Conservation (phyloP, 2,797 vertebrate species). For the Nannoperca australis region DNA sequence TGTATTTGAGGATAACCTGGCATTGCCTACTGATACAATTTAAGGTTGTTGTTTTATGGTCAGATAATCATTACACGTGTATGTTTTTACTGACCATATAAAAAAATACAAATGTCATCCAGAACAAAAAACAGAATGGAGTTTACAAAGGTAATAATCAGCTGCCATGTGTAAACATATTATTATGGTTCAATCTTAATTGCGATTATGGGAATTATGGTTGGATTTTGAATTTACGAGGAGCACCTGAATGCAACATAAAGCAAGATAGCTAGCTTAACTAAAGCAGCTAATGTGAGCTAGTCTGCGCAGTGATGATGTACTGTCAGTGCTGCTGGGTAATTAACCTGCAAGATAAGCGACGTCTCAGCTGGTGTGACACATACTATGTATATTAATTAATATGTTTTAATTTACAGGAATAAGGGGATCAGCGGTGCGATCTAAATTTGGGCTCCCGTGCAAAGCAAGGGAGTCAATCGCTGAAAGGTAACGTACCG, state of each 20-base stretch:
- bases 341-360: constrained; percentile 15
- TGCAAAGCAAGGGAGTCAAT: constrained; percentile 4
- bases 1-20: not conserved
- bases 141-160: not conserved
- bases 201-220: not conserved
- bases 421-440: not conserved
- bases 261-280: constrained; percentile 17
- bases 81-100: not conserved
- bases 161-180: not conserved
- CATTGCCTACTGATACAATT: not conserved
- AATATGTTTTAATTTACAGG: constrained; percentile 35
- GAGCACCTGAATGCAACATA: constrained; percentile 49
- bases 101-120: not conserved
- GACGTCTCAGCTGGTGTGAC: not conserved
- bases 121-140: not conserved
- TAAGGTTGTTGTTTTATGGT: not conserved
- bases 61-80: not conserved
- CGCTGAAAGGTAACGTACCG: constrained; percentile 54
- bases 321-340: not conserved
- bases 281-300: not conserved
- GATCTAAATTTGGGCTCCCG: not conserved
- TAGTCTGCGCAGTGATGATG: constrained; percentile 43
- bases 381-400: too few species aligned
- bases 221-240: not conserved
- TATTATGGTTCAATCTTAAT: not conserved